Evolutionary conservation across 2,113 vertebrate species (phyloP).

Genomic region (human): DNA sequence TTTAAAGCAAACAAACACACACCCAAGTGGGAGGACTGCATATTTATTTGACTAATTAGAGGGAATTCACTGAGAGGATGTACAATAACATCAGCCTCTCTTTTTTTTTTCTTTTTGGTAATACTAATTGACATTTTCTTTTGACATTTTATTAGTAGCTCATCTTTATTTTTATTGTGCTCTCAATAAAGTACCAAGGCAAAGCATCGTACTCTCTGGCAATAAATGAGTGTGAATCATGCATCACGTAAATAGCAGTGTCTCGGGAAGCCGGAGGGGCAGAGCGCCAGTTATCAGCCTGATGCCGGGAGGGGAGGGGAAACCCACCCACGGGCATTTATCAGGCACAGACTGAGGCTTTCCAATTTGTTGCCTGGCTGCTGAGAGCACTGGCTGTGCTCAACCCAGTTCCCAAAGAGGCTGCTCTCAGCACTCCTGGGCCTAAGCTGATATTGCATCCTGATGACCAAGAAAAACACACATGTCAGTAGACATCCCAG

Average conservation of each 20-base stretch:
- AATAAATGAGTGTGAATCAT: background rate
- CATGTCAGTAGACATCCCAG: background rate
- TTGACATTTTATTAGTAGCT: slow-evolving; percentile 62
- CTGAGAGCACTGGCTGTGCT: background rate
- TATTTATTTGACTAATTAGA: slow-evolving; percentile 71
- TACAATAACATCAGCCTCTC: background rate
- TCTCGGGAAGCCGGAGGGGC: background rate
- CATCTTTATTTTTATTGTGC: slow-evolving; percentile 60
- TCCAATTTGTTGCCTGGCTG: background rate
- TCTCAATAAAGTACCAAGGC: slow-evolving; percentile 31
- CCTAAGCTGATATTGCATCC: fast-evolving
- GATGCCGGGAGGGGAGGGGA: too few relatives aligned
- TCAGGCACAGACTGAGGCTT: fast-evolving
- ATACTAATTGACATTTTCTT: slow-evolving; percentile 70
- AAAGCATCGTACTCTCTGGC: background rate
- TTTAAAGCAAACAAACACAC: slow-evolving; percentile 71
- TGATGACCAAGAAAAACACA: background rate
- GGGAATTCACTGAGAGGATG: slow-evolving; percentile 43
- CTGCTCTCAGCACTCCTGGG: background rate
- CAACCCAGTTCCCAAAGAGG: background rate
- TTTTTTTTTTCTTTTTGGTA: background rate
- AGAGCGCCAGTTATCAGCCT: background rate
- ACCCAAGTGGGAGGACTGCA: slow-evolving; percentile 50
- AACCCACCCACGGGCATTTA: fast-evolving
- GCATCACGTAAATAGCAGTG: background rate